These are phyloP conservation scores for Hyperoodon ampullatus DNA, from an alignment of 2,113 vertebrate species.

Conservation along the genomic window DNA sequence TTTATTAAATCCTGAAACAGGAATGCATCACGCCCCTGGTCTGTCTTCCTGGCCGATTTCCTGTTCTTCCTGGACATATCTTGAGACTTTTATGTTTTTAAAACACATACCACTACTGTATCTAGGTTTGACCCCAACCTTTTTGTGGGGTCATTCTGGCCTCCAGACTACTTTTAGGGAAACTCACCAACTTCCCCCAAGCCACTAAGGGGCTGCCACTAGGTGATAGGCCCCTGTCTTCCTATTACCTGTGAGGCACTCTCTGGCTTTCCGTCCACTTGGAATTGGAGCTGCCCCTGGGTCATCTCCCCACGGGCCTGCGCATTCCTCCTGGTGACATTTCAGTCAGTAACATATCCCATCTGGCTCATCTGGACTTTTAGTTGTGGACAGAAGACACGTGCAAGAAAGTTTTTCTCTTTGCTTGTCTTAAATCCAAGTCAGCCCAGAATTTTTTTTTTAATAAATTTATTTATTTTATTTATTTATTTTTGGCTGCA, in stretches of 20 bases:
- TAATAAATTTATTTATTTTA: too few relatives aligned
- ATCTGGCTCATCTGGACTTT: background rate
- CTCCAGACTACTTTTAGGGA: background rate
- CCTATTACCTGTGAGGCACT: fast-evolving
- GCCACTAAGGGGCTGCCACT: background rate
- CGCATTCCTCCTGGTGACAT: too few relatives aligned
- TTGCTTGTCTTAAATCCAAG: constrained; percentile 13
- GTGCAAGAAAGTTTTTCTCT: background rate
- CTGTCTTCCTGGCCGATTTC: background rate
- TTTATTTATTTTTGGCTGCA: too few relatives aligned
- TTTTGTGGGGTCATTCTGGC: background rate
- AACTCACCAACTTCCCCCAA: background rate
- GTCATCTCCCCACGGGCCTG: background rate
- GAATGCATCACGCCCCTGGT: background rate
- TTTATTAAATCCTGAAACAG: background rate
- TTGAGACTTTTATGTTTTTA: background rate
- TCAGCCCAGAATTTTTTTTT: background rate
- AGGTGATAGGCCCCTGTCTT: background rate
- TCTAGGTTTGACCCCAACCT: background rate
- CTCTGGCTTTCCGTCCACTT: background rate
- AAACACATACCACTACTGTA: background rate
- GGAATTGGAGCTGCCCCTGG: background rate
- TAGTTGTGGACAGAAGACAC: background rate
- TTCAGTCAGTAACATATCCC: background rate
- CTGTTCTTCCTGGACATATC: background rate